These are phyloP conservation scores for Macrotus californicus DNA, from an alignment of 2,113 vertebrate genomes.

Conservation along the genomic window DNA sequence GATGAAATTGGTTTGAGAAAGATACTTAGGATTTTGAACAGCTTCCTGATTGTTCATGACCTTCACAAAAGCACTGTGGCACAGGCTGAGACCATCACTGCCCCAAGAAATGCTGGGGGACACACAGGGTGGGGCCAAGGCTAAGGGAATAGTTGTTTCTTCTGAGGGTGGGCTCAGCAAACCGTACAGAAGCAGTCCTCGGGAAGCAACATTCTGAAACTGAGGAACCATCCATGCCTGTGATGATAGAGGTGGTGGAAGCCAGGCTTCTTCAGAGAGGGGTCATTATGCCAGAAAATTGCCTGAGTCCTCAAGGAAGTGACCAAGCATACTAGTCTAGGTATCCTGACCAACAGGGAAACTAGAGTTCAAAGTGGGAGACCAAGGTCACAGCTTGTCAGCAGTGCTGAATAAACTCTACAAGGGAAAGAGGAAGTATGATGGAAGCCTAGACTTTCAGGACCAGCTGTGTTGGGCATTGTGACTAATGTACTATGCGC, in stretches of 20 bases:
- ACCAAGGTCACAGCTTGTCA: background rate
- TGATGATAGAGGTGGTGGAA: accelerated
- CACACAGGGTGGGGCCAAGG: no score
- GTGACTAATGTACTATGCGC: background rate
- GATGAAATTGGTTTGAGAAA: background rate
- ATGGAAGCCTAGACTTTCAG: background rate
- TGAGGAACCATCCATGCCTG: background rate
- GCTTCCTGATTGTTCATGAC: background rate
- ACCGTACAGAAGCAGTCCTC: accelerated
- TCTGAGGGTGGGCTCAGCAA: background rate
- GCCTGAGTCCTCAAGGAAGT: background rate
- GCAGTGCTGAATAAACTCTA: background rate
- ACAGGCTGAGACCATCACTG: accelerated
- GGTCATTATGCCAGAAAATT: background rate
- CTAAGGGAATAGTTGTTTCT: no score
- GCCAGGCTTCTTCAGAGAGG: background rate
- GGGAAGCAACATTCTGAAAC: background rate
- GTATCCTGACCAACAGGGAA: background rate
- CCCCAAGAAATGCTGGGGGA: background rate
- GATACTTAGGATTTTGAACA: background rate
- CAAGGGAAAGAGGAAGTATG: accelerated
- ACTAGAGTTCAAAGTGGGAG: background rate
- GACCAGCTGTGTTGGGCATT: accelerated
- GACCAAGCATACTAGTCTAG: background rate
- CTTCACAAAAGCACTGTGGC: accelerated